Percentiles rank a stretch among this genome's conserved stretches.
phyloP scores from a whole-genome alignment of 2,113 vertebrate genomes.

The Oxygymnocypris stewartii region DNA sequence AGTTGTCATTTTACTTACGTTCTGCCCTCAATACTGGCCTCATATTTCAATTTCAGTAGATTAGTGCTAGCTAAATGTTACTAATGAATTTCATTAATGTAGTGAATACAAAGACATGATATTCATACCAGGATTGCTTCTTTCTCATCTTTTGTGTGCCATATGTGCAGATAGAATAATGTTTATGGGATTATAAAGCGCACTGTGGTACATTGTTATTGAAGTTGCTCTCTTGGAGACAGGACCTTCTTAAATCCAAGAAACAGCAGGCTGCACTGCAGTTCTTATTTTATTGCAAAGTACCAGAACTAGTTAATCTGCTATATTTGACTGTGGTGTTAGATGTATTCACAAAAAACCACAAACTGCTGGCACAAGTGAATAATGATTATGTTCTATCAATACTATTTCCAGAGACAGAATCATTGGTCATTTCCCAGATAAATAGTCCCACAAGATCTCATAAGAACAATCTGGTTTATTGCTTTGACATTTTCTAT shows the following conservation, averaged over 20 bases:
- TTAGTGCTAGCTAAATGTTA: conserved; percentile 80
- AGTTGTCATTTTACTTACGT: conserved; percentile 98
- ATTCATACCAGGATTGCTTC: conserved; percentile 43
- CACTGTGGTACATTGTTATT: conserved; percentile 48
- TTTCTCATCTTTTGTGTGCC: conserved; percentile 37
- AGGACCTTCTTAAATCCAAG: conserved; percentile 51
- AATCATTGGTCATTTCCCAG: conserved; percentile 13
- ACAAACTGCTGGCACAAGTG: conserved; percentile 32
- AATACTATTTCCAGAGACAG: conserved; percentile 35
- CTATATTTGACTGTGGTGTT: conserved; percentile 43
- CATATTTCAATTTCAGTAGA: conserved; percentile 88
- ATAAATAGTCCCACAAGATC: conserved; percentile 24
- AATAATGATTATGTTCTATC: conserved; percentile 20
- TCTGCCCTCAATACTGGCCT: conserved; percentile 88
- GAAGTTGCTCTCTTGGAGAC: conserved; percentile 52
- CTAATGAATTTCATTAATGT: conserved; percentile 82
- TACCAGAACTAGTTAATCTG: conserved; percentile 46
- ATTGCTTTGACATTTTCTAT: background rate
- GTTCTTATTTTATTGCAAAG: conserved; percentile 51
- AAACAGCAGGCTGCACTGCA: conserved; percentile 55
- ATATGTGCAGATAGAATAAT: conserved; percentile 56
- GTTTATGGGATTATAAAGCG: conserved; percentile 60
- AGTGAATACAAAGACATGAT: conserved; percentile 55
- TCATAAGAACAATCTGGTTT: conserved; percentile 24
- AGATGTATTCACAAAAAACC: conserved; percentile 44